Evolutionary conservation across 2,797 vertebrate species (phyloP), one percentile per base, ranked within the genome.

Genomic region (Halcyon badia): DNA sequence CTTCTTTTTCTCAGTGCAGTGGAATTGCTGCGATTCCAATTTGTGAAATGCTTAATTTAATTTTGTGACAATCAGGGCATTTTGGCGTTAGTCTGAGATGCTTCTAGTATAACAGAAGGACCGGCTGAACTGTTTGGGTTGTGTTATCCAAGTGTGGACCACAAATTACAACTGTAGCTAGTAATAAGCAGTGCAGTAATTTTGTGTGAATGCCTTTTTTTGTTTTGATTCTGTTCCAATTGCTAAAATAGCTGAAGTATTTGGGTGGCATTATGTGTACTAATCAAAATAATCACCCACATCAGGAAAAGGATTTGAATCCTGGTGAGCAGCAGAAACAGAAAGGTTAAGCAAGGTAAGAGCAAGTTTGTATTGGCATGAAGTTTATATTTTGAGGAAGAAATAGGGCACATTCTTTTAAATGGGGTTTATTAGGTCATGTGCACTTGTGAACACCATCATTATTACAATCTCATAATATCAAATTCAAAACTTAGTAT

Each of bases 271-370:
- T 97, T 97, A 87, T 89, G 48, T 84, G 44, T 70, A 71, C 66
- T 94, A 86, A 95, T 89, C 70, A 92, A 94, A 96, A 77, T 96
- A 96, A 96, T 95, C 87, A 83, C 86, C 84, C n/a, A 39, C 73
- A 57, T 91, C 31, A 87, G 73, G 70, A 96, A 84, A 57, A 87
- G 93, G 94, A 90, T 96, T 96, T 97, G 83, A 84, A 83, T 87
- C 79, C 24, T 91, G 71, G 26, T 86, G 80, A 86, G 73, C 24
- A 51, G 21, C 56, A 94, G 83, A 83, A 89, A 82, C 73, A 77
- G 72, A 65, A 90, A 96, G 91, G 94, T 90, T 97, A 96, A 84
- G 19, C 52, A 89, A 96, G 93, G 85, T 90, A 66, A 88, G n/a
- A 62, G 16, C 35, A 89, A 94, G 73, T 89, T 92, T 76, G 8